Evolutionary conservation across 2,888 invertebrate species (phyloP), one percentile per base, ranked within the genome.

Genomic region (Limnephilus marmoratus): DNA sequence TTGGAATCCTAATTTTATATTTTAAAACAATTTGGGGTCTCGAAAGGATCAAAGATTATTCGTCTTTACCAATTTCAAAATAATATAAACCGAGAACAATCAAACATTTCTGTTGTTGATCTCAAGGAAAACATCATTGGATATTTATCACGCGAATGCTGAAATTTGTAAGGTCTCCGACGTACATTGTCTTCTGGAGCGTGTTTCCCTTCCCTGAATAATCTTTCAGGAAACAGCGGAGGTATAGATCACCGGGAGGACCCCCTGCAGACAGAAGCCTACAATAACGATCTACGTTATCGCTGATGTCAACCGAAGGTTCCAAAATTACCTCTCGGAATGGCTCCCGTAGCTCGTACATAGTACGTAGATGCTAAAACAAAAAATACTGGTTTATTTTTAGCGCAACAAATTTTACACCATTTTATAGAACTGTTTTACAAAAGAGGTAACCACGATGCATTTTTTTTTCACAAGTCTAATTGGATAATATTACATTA

Each of bases 231-330:
- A 86, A 86, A 53, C 86, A 86, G 45, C 37, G 37, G 45, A n/a
- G 86, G 49, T 86, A 86, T 86, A 45, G 83, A 83, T 83, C 83
- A 83, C 83, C 37, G 83, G 86, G 86, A 86, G n/a, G 86, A 45
- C 86, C 86, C 37, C 86, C 86, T 86, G 53, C 86, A 86, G 86
- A 86, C 86, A 86, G 41, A 37, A 45, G 45, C 49, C 86, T 86
- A 45, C 37, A 86, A 86, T 86, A 86, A 86, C 86, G 86, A 86
- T 86, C 49, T n/a, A 29, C 41, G 45, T 86, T 86, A 37, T 83
- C 83, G 83, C 37, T 83, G 83, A 37, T 41, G 83, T 83, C 83
- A 41, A 83, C 68, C 34, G 83, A 83, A 83, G 83, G 37, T 83
- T 83, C 37, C 83, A 34, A 83, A 83, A 83, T 83, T 83, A n/a